phyloP scores from a whole-genome alignment of 2,888 invertebrate species.

The Parochlus steinenii region DNA sequence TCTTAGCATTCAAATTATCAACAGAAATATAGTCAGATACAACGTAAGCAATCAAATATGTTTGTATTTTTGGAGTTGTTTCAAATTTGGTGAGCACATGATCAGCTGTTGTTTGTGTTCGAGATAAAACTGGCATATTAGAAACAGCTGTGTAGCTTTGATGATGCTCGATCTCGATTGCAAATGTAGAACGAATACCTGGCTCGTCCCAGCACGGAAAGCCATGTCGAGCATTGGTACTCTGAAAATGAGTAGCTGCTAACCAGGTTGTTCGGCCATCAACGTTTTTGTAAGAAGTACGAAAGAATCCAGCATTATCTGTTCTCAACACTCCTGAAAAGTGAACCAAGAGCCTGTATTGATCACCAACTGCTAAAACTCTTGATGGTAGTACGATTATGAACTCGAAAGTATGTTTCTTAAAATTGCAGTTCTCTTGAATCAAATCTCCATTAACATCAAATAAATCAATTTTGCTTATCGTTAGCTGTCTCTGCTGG shows the following conservation, averaged over 20 bases:
- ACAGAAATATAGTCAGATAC: constrained; percentile 41
- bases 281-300: constrained; percentile 33
- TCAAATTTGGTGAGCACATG: constrained; percentile 22
- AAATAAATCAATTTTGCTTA: too few species aligned
- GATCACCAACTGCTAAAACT: too few species aligned
- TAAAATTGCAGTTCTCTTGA: too few species aligned
- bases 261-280: constrained; percentile 29
- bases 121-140: constrained; percentile 14
- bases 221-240: constrained; percentile 51
- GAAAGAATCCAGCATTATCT: constrained; percentile 47
- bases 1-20: constrained; percentile 9
- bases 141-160: constrained; percentile 7
- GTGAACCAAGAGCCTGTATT: too few species aligned
- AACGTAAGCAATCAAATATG: constrained; percentile 66
- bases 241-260: constrained; percentile 56
- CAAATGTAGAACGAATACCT: constrained; percentile 12
- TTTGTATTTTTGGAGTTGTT: constrained; percentile 46
- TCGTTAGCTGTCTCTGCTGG: too few species aligned
- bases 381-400: too few species aligned
- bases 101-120: constrained; percentile 14
- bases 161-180: constrained; percentile 1
- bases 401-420: too few species aligned
- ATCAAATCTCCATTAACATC: too few species aligned
- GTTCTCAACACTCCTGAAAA: constrained; percentile 40
- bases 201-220: too few species aligned